Percentiles rank a stretch among this genome's conserved stretches.
Conservation (phyloP, 2,888 invertebrate species). For the Pherbina coryleti region DNA sequence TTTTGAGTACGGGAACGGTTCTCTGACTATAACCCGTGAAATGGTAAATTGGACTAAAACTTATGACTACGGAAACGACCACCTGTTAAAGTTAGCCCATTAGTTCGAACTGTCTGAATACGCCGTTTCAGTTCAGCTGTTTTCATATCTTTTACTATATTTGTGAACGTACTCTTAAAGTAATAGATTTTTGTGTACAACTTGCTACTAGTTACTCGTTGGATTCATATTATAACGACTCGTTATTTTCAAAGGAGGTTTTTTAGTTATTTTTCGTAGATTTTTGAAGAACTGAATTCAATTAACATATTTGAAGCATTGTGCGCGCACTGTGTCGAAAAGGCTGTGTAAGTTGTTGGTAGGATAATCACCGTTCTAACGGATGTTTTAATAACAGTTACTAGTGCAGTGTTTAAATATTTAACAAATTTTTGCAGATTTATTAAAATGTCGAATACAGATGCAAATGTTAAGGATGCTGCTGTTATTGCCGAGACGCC, state of each 20-base stretch:
- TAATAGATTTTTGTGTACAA: not conserved
- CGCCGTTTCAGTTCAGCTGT: no score
- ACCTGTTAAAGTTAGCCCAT: no score
- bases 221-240: conserved; percentile 8
- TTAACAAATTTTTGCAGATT: not conserved
- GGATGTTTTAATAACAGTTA: not conserved
- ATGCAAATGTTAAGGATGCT: not conserved
- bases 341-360: not conserved
- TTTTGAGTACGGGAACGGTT: no score
- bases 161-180: not conserved
- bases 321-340: not conserved
- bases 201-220: conserved; percentile 17
- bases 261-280: conserved; percentile 21
- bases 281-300: not conserved
- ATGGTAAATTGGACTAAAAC: no score
- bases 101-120: no score
- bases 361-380: conserved; percentile 7
- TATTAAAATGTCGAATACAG: conserved; percentile 4
- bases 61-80: no score
- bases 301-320: not conserved
- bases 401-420: not conserved
- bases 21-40: no score
- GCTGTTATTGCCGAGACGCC: not conserved
- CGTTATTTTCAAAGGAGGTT: not conserved
- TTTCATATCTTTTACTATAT: no score